A percentile compares a stretch with the other conserved stretches of the same genome.
These are phyloP conservation scores for Desmodus rotundus DNA, from an alignment of 2,113 vertebrate species.

Conservation along the genomic window DNA sequence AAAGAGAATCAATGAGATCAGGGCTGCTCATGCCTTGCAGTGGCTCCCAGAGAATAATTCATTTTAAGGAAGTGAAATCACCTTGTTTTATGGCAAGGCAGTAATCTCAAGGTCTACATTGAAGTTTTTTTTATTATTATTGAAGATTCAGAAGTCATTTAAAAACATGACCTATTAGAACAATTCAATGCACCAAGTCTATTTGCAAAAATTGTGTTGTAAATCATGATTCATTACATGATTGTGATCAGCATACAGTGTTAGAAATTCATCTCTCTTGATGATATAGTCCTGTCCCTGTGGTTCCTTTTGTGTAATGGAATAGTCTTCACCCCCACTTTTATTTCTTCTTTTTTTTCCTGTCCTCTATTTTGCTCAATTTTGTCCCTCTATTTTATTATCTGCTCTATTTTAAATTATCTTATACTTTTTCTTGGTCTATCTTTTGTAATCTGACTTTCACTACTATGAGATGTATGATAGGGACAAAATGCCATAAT, in stretches of 20 bases:
- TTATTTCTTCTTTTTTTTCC: not conserved
- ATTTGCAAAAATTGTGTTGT: constrained; percentile 71
- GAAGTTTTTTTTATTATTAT: constrained; percentile 59
- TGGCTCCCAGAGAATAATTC: constrained; percentile 67
- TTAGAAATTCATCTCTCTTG: constrained; percentile 44
- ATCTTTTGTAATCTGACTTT: not conserved
- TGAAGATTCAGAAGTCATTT: constrained; percentile 67
- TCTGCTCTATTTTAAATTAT: not conserved
- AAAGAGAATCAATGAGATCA: constrained; percentile 34
- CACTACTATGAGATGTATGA: not conserved
- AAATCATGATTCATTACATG: constrained; percentile 68
- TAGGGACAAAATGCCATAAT: not conserved
- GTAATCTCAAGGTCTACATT: constrained; percentile 72
- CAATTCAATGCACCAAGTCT: constrained; percentile 56
- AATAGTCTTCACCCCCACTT: not conserved
- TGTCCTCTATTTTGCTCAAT: not conserved
- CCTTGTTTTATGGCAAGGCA: constrained; percentile 72
- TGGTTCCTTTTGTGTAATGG: not conserved
- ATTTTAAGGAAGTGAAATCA: constrained; percentile 71
- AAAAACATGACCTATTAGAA: constrained; percentile 76
- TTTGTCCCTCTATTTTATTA: not conserved
- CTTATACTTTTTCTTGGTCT: not conserved
- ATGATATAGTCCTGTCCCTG: not conserved
- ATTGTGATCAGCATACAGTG: constrained; percentile 50
- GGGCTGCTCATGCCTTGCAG: not conserved